These are phyloP conservation scores for Harpagoxenus sublaevis DNA, from an alignment of 2,888 invertebrate genomes.

Conservation along the genomic window DNA sequence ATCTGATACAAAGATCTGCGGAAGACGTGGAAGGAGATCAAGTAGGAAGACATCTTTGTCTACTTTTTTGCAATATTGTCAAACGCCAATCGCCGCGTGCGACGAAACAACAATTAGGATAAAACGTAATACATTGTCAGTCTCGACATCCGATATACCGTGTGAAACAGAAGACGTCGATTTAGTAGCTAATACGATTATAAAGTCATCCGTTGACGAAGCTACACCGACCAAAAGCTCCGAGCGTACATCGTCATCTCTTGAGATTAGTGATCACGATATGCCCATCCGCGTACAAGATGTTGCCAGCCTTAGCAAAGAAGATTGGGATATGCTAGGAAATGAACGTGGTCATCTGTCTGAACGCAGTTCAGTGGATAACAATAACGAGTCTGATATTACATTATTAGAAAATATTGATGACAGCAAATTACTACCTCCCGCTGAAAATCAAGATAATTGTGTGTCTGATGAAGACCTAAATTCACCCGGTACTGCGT, in stretches of 20 bases:
- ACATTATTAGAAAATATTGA: neutral
- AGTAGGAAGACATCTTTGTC: slow-evolving; percentile 90
- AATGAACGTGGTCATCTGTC: neutral
- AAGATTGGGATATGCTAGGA: slow-evolving; percentile 76
- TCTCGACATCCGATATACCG: neutral
- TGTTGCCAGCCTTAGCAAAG: slow-evolving; percentile 74
- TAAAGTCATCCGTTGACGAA: neutral
- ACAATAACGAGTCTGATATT: slow-evolving; percentile 1
- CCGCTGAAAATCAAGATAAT: neutral
- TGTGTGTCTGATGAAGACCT: neutral
- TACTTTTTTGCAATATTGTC: slow-evolving; percentile 91
- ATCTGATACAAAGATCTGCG: slow-evolving; percentile 88
- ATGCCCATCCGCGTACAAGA: slow-evolving; percentile 74
- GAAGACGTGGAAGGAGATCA: slow-evolving; percentile 91
- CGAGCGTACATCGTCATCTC: neutral
- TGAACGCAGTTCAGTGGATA: neutral
- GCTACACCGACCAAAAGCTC: neutral
- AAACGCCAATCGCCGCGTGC: slow-evolving; percentile 60
- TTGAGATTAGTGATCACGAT: slow-evolving; percentile 32
- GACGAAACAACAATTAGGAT: slow-evolving; percentile 49
- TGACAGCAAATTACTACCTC: neutral
- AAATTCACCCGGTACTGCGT: slow-evolving; percentile 71
- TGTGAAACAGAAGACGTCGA: neutral
- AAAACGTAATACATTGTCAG: slow-evolving; percentile 27
- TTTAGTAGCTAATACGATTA: neutral